A percentile compares a stretch with the other conserved stretches of the same genome.
Conservation (phyloP, 2,888 invertebrate species). For the Zygogramma bicolorata region DNA sequence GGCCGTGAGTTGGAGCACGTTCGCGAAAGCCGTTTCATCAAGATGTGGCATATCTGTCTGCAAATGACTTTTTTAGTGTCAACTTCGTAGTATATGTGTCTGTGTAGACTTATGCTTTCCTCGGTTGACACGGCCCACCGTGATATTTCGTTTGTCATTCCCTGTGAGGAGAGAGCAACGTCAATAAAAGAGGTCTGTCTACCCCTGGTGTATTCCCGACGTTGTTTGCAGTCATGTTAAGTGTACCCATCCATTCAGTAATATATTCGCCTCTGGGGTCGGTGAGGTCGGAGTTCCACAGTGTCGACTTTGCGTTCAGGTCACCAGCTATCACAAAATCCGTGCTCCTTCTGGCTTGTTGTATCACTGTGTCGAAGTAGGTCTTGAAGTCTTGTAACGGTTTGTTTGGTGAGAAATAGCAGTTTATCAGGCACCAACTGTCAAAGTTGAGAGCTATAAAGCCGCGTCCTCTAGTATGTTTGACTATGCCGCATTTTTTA, state of each 20-base stretch:
- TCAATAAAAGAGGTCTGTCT: neutral
- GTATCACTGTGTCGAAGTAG: neutral
- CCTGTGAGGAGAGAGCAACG: neutral
- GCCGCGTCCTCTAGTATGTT: neutral
- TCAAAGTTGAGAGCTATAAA: neutral
- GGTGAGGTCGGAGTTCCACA: constrained; percentile 2
- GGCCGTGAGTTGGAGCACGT: no score
- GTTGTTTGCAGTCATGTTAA: neutral
- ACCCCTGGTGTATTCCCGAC: neutral
- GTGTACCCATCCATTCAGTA: neutral
- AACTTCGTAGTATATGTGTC: no score
- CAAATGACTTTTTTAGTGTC: no score
- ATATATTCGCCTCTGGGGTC: constrained; percentile 7
- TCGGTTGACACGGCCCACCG: no score
- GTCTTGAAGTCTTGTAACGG: neutral
- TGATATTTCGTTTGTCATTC: neutral
- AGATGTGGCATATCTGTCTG: no score
- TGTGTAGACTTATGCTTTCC: no score
- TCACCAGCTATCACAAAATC: constrained; percentile 9
- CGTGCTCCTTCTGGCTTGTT: neutral
- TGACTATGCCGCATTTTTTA: neutral
- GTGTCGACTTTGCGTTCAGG: constrained; percentile 15
- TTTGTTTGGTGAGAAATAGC: constrained; percentile 1
- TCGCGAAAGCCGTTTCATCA: no score
- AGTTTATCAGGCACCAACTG: neutral